Percentiles rank a stretch among this genome's conserved stretches.
Conservation (phyloP, 2,113 vertebrate species). For the Pedetes capensis region DNA sequence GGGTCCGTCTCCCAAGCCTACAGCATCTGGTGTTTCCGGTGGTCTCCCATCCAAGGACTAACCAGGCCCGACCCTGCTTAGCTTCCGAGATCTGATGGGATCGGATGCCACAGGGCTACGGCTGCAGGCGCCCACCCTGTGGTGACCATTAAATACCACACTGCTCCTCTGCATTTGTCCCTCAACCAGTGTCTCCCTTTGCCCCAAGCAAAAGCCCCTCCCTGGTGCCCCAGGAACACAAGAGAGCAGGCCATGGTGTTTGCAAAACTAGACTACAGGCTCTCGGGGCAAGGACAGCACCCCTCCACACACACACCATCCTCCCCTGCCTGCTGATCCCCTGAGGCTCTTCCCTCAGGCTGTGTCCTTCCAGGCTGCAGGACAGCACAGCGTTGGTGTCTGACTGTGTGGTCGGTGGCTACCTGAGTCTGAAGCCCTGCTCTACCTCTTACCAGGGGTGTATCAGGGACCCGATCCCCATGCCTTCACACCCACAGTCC, state of each 20-base stretch:
- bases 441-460: not conserved
- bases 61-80: too few species aligned
- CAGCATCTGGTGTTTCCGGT: too few species aligned
- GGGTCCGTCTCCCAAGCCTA: too few species aligned
- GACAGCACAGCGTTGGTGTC: rapidly evolving
- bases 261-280: not conserved
- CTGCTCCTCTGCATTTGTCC: not conserved
- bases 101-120: too few species aligned
- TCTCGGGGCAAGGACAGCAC: not conserved
- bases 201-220: not conserved
- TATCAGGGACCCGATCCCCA: not conserved
- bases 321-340: not conserved
- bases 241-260: not conserved
- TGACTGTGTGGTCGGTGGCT: not conserved
- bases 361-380: too few species aligned
- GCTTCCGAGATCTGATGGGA: too few species aligned
- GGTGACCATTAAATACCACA: not conserved
- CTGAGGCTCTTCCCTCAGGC: too few species aligned
- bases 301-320: too few species aligned
- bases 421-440: not conserved
- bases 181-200: not conserved
- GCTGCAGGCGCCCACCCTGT: not conserved
- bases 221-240: not conserved
- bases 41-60: too few species aligned
- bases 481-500: not conserved